Conservation (phyloP, 2,113 vertebrate genomes). For the Isurus oxyrinchus region DNA sequence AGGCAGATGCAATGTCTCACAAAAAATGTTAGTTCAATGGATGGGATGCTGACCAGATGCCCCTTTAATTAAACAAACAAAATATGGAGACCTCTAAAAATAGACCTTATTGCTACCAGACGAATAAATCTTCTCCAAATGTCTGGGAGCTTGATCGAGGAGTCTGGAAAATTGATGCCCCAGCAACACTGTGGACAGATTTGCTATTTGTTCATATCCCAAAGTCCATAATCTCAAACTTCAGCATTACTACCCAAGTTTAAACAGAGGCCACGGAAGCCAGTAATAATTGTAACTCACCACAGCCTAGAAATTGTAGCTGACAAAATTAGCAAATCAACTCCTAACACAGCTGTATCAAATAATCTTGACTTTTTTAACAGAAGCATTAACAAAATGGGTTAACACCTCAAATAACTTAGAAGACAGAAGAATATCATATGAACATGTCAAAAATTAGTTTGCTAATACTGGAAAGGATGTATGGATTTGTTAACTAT, state of each 20-base stretch:
- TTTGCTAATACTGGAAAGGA: background rate
- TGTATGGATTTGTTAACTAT: background rate
- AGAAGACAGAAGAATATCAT: background rate
- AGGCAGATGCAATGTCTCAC: slow-evolving; percentile 17
- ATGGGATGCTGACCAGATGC: slow-evolving; percentile 31
- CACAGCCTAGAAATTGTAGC: background rate
- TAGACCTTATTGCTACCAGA: slow-evolving; percentile 24
- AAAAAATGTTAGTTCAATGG: slow-evolving; percentile 11
- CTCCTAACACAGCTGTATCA: background rate
- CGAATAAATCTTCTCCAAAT: slow-evolving; percentile 23
- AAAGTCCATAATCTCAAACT: background rate
- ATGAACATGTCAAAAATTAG: background rate
- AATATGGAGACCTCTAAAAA: slow-evolving; percentile 27
- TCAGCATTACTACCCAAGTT: background rate
- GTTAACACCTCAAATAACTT: background rate
- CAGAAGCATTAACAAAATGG: background rate
- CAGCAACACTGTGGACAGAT: background rate
- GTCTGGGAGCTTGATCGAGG: background rate
- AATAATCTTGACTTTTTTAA: background rate
- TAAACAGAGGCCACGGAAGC: background rate
- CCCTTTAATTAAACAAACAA: slow-evolving; percentile 22
- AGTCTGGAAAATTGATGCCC: background rate
- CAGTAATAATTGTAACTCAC: background rate
- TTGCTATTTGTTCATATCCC: background rate
- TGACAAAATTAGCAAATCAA: background rate